Evolutionary conservation across 2,797 vertebrate species (phyloP), one percentile per base, ranked within the genome.

Genomic region (Aselliscus stoliczkanus): DNA sequence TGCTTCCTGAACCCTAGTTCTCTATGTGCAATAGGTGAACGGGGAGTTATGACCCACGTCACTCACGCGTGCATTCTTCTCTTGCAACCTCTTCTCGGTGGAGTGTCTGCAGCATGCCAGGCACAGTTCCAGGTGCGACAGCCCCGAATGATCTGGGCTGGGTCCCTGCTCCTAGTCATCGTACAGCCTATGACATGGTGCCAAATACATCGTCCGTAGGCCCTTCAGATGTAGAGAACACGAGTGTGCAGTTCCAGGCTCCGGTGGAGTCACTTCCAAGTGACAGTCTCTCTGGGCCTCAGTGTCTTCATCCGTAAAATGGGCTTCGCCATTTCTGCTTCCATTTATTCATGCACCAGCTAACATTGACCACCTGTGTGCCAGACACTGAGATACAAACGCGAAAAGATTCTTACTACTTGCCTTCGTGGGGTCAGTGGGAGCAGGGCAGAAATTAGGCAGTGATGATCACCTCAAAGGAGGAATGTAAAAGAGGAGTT

Each of bases 151-250:
- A 64, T 27, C 27, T 47, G 54, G 62, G 72, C 42, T 34, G 1
- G 39, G 25, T 7, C 44, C 27, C n/a, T 50, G 79, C 4, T 29
- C 9, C 20, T 10, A 1, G 60, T 60, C 2, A 0, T 31, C 12
- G 15, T 25, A 3, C 6, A 15, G 14, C 4, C n/a, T 5, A 12
- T 4, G 44, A 20, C 7, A 3, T 47, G 23, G 1, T 2, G 7
- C 50, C 20, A 29, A 7, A 29, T 42, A n/a, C 4, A 37, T 42
- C 1, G 5, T 27, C 34, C 1, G 5, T 27, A 65, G 64, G 18
- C 23, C 42, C 10, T 67, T 86, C 15, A 60, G 39, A 34, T 54
- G 60, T 42, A 37, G 50, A 44, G 65, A 58, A 52, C 3, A 1
- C 29, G 69, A 21, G 5, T 42, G 86, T 56, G 42, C 47, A 20